Evolutionary conservation across 2,888 invertebrate species (phyloP).

Genomic region (Drepana falcataria): DNA sequence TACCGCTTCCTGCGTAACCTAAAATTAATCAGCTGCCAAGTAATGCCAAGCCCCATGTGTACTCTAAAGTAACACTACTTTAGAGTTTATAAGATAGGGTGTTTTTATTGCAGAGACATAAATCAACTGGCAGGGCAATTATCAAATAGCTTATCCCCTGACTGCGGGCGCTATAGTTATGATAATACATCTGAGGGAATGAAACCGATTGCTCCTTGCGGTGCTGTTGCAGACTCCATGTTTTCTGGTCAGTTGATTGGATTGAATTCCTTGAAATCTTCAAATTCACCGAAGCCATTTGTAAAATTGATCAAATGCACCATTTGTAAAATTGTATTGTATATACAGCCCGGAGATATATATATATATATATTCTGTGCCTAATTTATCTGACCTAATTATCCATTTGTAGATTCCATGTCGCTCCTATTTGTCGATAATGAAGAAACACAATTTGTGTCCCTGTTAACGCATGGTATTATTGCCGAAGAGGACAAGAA

Average conservation of each 20-base stretch:
- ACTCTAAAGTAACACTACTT: too few species aligned
- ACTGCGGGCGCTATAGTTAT: constrained; percentile 18
- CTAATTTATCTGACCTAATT: neutral
- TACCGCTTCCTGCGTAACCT: too few species aligned
- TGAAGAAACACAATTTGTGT: neutral
- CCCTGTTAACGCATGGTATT: constrained; percentile 2
- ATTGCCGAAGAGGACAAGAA: constrained; percentile 7
- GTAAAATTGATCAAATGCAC: neutral
- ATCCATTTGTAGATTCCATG: constrained; percentile 3
- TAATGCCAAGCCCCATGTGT: too few species aligned
- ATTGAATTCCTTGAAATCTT: neutral
- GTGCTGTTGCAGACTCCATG: constrained; percentile 22
- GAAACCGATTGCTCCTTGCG: constrained; percentile 25
- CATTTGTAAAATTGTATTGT: neutral
- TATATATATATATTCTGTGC: too few species aligned
- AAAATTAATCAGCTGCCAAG: too few species aligned
- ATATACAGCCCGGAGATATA: too few species aligned
- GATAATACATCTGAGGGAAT: neutral
- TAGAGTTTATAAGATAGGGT: too few species aligned
- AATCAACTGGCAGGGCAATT: constrained; percentile 17
- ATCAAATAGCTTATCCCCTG: constrained; percentile 7
- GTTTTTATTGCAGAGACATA: constrained; percentile 14
- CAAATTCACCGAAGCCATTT: too few species aligned
- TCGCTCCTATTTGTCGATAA: neutral
- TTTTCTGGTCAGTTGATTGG: constrained; percentile 18